Evolutionary conservation across 2,888 invertebrate species (phyloP), one percentile per base, ranked within the genome.

Genomic region (Steinernema hermaphroditum): DNA sequence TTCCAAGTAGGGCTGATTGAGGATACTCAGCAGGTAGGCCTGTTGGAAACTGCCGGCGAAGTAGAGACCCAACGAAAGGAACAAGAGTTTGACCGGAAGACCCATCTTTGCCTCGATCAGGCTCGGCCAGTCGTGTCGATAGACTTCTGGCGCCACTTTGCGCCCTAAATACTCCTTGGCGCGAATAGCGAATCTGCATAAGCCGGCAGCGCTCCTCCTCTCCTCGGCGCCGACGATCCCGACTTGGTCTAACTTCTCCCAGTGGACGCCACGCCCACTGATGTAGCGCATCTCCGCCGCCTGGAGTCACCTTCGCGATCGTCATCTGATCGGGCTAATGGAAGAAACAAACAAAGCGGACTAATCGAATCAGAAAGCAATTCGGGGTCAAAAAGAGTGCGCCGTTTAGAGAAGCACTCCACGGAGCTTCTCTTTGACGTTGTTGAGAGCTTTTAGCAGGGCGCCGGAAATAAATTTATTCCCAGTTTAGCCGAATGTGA

Each of bases 1-100:
- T 27, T 54, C 54, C 54, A 54, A 27, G 19, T 54, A 54, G 24
- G 54, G 54, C 54, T 54, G 54, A 54, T 54, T 54, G 6, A 54
- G 54, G 27, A 54, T 54, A 54, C 54, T 54, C 6, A 54, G 54
- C 54, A 54, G 19, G 19, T 54, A 54, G 27, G 54, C 54, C 54
- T 54, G 54, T 27, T 54, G 54, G 54, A 54, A 54, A 22, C 54
- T 54, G 2, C 54, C 54, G 16, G 54, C 22, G 19, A 54, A 54
- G 27, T 54, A 54, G n/a, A 54, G 27, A 27, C 54, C 54, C 27
- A 54, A 27, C 24, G 24, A 54, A 6, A 54, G 27, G 19, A 54
- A 54, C 24, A 54, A 16, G 6, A 54, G 27, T 16, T 54, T 54
- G 54, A 54, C 22, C 27, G 54, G 54, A 54, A 54, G 22, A 8